Percentiles rank a stretch among this genome's conserved stretches.
Conservation (phyloP, 1,140 invertebrate genomes). For the Conus ventricosus region DNA sequence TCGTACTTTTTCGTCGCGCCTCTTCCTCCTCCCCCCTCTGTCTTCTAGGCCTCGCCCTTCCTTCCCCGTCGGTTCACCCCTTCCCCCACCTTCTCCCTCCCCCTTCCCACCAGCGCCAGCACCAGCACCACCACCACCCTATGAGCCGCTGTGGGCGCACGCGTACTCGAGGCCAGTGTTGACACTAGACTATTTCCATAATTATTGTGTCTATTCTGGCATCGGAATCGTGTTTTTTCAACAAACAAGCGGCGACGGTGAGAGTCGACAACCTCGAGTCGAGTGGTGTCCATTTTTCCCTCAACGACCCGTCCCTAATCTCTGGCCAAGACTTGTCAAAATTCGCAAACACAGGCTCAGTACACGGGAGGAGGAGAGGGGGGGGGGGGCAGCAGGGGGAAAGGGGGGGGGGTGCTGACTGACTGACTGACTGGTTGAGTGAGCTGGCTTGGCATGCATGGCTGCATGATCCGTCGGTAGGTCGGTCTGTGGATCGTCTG, state of each 20-base stretch:
- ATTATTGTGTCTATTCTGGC: slow-evolving; percentile 15
- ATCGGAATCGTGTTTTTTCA: slow-evolving; percentile 13
- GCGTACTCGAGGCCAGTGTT: background rate
- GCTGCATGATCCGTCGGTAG: background rate
- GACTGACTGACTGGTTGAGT: background rate
- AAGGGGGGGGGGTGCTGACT: too few species aligned
- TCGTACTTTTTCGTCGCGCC: background rate
- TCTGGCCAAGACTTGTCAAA: background rate
- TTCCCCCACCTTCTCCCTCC: background rate
- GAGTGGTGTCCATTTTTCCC: background rate
- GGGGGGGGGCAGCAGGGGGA: too few species aligned
- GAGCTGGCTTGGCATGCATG: background rate
- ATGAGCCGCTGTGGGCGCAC: too few species aligned
- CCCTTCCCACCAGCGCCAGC: background rate
- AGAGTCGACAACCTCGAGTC: background rate
- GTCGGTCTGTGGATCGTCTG: too few species aligned
- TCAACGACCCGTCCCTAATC: background rate
- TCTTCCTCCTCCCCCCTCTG: background rate
- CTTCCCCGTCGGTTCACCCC: background rate
- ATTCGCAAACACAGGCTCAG: background rate
- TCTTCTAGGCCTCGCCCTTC: background rate
- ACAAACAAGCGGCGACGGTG: background rate
- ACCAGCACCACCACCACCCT: too few species aligned
- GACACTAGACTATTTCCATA: slow-evolving; percentile 9
- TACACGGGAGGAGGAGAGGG: background rate